A percentile compares a stretch with the other conserved stretches of the same genome.
These are phyloP conservation scores for Chydorus sphaericus DNA, from an alignment of 2,888 invertebrate species.

Conservation along the genomic window DNA sequence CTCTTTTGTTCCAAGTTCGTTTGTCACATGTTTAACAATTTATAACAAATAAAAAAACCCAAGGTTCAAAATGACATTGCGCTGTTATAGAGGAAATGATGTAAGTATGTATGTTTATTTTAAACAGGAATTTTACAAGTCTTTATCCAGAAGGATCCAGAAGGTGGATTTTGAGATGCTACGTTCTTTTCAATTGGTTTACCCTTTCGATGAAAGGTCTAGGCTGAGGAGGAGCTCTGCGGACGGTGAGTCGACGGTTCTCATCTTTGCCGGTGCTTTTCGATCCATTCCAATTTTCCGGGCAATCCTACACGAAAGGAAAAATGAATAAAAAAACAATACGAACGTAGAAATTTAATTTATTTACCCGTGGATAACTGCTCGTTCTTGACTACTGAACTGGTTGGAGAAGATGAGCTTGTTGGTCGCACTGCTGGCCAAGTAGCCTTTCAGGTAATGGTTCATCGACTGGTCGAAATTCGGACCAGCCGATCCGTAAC, in stretches of 20 bases:
- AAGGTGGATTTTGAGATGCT: no score
- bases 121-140: no score
- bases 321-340: not conserved
- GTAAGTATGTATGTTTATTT: no score
- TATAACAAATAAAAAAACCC: no score
- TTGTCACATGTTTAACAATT: no score
- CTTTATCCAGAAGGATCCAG: no score
- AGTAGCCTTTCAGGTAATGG: not conserved
- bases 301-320: constrained; percentile 27
- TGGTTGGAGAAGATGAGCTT: not conserved
- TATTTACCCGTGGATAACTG: not conserved
- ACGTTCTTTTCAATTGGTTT: not conserved
- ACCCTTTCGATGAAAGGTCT: not conserved
- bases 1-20: no score
- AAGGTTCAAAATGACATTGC: no score
- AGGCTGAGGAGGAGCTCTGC: not conserved
- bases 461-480: not conserved
- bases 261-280: constrained; percentile 35
- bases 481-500: no score
- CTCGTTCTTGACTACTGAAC: not conserved
- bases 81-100: no score
- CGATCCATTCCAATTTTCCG: constrained; percentile 33
- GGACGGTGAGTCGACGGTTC: constrained; percentile 34
- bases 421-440: not conserved
- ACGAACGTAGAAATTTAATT: not conserved